Percentiles rank a stretch among this genome's conserved stretches.
These are phyloP conservation scores for Scleropages formosus DNA, from an alignment of 2,797 vertebrate genomes.

Conservation along the genomic window DNA sequence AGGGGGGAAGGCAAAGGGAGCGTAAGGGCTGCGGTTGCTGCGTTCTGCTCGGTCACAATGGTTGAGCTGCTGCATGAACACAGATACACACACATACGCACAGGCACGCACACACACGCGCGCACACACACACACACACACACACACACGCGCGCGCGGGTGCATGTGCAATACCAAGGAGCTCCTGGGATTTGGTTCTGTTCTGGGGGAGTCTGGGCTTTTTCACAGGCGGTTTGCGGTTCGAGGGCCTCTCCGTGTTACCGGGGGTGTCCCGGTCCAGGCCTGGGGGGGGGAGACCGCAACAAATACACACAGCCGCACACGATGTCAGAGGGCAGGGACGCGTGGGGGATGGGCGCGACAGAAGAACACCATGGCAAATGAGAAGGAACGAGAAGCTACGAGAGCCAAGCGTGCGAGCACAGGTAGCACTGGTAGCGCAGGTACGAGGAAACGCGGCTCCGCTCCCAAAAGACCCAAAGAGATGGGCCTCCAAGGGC, in stretches of 20 bases:
- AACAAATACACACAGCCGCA: slow-evolving; percentile 53
- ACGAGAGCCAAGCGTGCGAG: neutral
- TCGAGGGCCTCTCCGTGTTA: slow-evolving; percentile 71
- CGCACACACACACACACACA: slow-evolving; percentile 2
- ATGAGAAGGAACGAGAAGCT: neutral
- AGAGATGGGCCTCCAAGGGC: neutral
- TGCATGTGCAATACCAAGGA: slow-evolving; percentile 60
- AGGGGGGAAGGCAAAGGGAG: no score
- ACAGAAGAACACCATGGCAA: neutral
- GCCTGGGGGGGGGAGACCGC: slow-evolving; percentile 60
- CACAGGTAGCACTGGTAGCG: no score
- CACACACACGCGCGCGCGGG: slow-evolving; percentile 22
- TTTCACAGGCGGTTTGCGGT: slow-evolving; percentile 73
- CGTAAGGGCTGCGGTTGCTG: no score
- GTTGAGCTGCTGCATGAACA: slow-evolving; percentile 5
- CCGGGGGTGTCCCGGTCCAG: slow-evolving; percentile 71
- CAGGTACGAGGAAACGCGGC: neutral
- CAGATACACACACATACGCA: neutral
- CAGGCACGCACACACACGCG: slow-evolving; percentile 7
- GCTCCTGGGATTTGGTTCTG: slow-evolving; percentile 72
- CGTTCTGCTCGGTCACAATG: no score
- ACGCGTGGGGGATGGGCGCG: slow-evolving; percentile 8
- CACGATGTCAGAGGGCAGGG: slow-evolving; percentile 33
- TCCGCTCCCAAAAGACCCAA: neutral
- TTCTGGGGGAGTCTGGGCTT: slow-evolving; percentile 74